Base-by-base conservation (phyloP, 2,797 vertebrate species). In the Neosalanx taihuensis region DNA sequence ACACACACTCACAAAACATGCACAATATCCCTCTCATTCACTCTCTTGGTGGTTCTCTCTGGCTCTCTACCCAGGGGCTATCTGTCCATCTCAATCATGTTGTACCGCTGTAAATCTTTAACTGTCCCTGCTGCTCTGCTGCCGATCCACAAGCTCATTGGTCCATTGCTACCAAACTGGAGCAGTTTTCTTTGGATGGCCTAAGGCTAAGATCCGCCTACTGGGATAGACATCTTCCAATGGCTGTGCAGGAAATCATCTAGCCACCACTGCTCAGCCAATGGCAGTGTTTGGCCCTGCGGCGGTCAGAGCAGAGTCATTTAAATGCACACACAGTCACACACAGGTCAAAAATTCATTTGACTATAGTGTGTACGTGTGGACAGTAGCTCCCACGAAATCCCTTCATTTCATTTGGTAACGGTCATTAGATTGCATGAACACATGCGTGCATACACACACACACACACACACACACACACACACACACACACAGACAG, bases 41-140 rank as follows among this genome's bases (percentile, higher is more conserved):
- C 41, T 66, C 46, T 49, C 23, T 49, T 26, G 41, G 41, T 67
- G n/a, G 46, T 20, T 67, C 46, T 53, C 65, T 53, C 64, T 30
- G 31, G 56, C 66, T 56, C 49, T 68, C 26, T 56, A 13, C 20
- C n/a, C 58, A 23, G 9, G 56, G 58, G n/a, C 23, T 4, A 60
- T 1, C 29, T 67, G 26, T 67, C 46, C 26, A 10, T 51, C 23
- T 51, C 64, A 26, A 23, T 17, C 66, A 53, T 53, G 51, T n/a
- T 53, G 15, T 53, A 53, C 18, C 17, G 15, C 51, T n/a, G 4
- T 1, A n/a, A 53, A 53, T 53, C 51, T 53, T 53, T 53, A 53
- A 53, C 51, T 53, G 15, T 53, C 18, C 15, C 51, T 4, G 15
- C 17, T 17, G 15, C 15, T 53, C 51, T 7, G 2, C 17, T 53